Evolutionary conservation across 2,113 vertebrate genomes (phyloP).

Genomic region (Panthera uncia): DNA sequence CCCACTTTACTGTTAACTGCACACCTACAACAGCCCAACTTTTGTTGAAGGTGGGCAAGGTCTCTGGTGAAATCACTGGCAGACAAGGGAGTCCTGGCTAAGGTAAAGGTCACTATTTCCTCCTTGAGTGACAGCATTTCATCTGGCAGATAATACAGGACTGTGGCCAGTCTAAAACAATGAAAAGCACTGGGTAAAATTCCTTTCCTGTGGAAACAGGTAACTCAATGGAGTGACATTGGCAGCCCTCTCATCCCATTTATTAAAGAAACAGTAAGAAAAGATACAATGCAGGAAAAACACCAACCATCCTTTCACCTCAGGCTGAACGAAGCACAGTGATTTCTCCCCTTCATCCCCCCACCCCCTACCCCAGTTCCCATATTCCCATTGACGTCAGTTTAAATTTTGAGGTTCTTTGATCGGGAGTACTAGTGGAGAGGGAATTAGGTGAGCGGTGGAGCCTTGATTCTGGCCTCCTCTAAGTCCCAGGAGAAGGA

Average conservation of each 20-base stretch:
- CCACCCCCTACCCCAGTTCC: constrained; percentile 29
- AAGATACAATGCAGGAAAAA: constrained; percentile 79
- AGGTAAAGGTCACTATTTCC: constrained; percentile 38
- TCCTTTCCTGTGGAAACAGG: not conserved
- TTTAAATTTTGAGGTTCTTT: constrained; percentile 75
- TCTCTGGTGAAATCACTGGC: constrained; percentile 26
- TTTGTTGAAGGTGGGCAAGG: not conserved
- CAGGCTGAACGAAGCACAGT: constrained; percentile 77
- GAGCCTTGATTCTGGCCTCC: constrained; percentile 44
- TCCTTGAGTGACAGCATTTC: not conserved
- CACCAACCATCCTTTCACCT: constrained; percentile 69
- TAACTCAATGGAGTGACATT: constrained; percentile 39
- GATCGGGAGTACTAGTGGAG: constrained; percentile 69
- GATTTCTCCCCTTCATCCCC: constrained; percentile 67
- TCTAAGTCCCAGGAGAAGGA: constrained; percentile 58
- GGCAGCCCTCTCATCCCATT: constrained; percentile 71
- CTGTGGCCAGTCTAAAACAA: not conserved
- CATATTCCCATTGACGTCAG: constrained; percentile 55
- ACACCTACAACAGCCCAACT: not conserved
- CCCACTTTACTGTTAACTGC: not conserved
- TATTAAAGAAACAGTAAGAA: constrained; percentile 83
- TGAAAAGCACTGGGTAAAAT: not conserved
- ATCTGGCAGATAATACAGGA: not conserved
- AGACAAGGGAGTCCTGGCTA: not conserved
- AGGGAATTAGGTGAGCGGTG: constrained; percentile 41